Conservation (phyloP, 2,888 invertebrate genomes). For the Aelia acuminata region DNA sequence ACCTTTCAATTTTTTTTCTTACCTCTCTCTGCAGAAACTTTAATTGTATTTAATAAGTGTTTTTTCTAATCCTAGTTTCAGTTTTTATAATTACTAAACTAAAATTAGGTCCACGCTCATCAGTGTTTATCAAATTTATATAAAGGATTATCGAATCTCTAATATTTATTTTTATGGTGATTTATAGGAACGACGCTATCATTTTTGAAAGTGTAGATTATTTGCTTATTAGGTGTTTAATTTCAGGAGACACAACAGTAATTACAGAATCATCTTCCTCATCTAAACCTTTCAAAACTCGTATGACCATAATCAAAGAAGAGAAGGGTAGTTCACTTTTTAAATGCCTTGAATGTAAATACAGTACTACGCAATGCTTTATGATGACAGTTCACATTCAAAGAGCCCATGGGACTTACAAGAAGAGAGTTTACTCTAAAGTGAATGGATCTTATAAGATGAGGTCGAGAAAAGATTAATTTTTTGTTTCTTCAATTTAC, state of each 20-base stretch:
- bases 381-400: conserved; percentile 27
- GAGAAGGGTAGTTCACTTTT: conserved; percentile 20
- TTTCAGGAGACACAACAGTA: not conserved
- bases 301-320: conserved; percentile 29
- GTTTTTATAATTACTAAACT: not conserved
- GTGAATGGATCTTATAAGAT: too few species aligned
- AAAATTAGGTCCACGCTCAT: not conserved
- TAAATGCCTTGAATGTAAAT: conserved; percentile 44
- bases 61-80: not conserved
- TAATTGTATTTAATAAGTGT: not conserved
- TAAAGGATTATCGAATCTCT: not conserved
- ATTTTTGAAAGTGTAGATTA: not conserved
- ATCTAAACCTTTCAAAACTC: conserved; percentile 42
- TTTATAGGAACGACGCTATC: not conserved
- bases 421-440: conserved; percentile 8
- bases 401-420: conserved; percentile 31
- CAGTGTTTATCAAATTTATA: not conserved
- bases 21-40: too few species aligned
- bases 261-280: not conserved
- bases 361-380: not conserved
- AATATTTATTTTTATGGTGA: not conserved
- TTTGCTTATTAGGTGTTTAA: conserved; percentile 27
- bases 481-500: not conserved
- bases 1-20: not conserved
- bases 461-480: conserved; percentile 11